These are phyloP conservation scores for Lophotis ruficrista DNA, from an alignment of 2,113 vertebrate species.

Conservation along the genomic window DNA sequence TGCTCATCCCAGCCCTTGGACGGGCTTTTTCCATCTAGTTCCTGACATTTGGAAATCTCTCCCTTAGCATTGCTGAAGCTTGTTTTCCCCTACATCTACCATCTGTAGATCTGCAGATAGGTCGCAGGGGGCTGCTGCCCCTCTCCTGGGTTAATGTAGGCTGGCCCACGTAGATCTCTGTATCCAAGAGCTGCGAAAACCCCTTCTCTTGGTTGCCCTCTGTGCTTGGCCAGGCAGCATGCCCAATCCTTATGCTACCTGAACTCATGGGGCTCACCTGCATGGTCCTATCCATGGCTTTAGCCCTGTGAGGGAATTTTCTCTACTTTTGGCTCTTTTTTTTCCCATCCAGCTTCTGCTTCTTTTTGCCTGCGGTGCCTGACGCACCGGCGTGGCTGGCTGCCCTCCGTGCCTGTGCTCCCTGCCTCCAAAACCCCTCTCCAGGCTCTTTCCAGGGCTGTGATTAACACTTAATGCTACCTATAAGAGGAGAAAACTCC, in stretches of 20 bases:
- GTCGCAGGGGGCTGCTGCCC: background rate
- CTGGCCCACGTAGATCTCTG: background rate
- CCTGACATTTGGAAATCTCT: background rate
- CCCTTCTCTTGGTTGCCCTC: background rate
- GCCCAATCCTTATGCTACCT: background rate
- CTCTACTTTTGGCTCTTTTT: background rate
- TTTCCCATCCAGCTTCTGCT: background rate
- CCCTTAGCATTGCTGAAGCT: background rate
- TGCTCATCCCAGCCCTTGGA: background rate
- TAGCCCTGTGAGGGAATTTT: background rate
- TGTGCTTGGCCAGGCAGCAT: background rate
- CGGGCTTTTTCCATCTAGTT: background rate
- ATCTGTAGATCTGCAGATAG: background rate
- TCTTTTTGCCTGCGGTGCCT: background rate
- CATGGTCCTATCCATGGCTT: background rate
- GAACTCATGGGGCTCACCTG: background rate
- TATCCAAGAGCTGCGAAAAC: background rate
- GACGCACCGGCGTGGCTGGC: accelerated
- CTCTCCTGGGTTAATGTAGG: background rate
- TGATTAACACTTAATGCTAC: slow-evolving; percentile 28
- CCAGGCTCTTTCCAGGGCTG: background rate
- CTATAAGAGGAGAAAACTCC: slow-evolving; percentile 22
- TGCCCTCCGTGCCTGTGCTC: background rate
- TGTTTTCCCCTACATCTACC: background rate
- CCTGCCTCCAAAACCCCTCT: background rate